Percentiles rank a stretch among this genome's conserved stretches.
phyloP scores from a whole-genome alignment of 1,140 invertebrate species.

The Druon quercuslanigerum region DNA sequence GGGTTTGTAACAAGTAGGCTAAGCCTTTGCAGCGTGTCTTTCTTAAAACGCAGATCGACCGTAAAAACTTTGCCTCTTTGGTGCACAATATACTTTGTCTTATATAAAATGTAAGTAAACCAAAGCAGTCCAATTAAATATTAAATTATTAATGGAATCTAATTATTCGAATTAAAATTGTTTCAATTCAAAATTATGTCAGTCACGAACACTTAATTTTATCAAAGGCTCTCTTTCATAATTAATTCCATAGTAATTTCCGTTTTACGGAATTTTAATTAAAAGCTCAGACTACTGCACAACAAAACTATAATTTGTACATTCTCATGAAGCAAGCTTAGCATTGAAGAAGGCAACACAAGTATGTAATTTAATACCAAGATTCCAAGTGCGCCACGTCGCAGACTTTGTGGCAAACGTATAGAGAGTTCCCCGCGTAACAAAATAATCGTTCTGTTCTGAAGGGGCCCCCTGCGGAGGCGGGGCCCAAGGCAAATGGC shows the following conservation, averaged over 20 bases:
- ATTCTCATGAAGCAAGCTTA: background rate
- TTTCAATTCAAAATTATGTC: too few relatives aligned
- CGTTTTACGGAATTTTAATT: background rate
- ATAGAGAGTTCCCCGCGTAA: constrained; percentile 8
- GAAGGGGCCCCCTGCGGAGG: constrained; percentile 12
- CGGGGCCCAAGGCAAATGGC: constrained; percentile 6
- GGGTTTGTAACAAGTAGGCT: too few relatives aligned
- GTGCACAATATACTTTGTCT: too few relatives aligned
- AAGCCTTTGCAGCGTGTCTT: too few relatives aligned
- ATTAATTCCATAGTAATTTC: background rate
- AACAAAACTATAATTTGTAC: constrained; percentile 9
- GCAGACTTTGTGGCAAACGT: constrained; percentile 14
- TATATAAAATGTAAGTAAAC: too few relatives aligned
- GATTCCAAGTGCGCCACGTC: constrained; percentile 8
- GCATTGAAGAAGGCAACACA: background rate
- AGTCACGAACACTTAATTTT: too few relatives aligned
- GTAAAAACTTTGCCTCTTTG: too few relatives aligned
- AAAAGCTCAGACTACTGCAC: background rate
- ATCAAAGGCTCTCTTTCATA: background rate
- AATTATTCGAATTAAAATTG: too few relatives aligned
- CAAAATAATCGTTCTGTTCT: constrained; percentile 13
- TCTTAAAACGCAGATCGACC: too few relatives aligned
- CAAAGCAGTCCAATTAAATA: too few relatives aligned
- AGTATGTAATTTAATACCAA: constrained; percentile 17
- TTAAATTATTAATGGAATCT: too few relatives aligned